Evolutionary conservation across 1,140 invertebrate genomes (phyloP).

Genomic region (Philotrypesis tridentata): DNA sequence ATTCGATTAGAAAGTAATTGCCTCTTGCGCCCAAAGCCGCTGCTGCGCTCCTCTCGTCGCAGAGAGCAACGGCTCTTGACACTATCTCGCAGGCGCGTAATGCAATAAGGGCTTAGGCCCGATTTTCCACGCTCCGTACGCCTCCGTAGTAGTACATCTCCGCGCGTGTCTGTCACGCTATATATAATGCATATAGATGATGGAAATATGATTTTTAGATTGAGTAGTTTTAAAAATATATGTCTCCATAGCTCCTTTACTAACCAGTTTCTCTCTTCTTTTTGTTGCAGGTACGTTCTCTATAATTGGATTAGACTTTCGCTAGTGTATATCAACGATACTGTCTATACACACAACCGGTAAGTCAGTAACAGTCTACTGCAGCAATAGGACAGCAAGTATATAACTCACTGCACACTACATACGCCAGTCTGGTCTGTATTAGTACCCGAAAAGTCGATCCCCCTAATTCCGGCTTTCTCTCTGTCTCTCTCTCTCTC

Average conservation of each 20-base stretch:
- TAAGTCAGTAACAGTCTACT: too few relatives aligned
- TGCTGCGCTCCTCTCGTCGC: not conserved
- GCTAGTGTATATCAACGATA: too few relatives aligned
- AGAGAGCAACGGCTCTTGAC: conserved; percentile 18
- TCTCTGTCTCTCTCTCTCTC: too few relatives aligned
- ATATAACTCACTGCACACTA: too few relatives aligned
- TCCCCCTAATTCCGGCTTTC: conserved; percentile 39
- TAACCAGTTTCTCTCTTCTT: not conserved
- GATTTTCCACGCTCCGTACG: not conserved
- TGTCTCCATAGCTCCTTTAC: too few relatives aligned
- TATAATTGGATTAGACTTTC: too few relatives aligned
- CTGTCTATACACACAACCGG: too few relatives aligned
- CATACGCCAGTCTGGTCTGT: too few relatives aligned
- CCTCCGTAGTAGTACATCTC: not conserved
- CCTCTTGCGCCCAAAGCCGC: not conserved
- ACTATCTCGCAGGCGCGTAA: not conserved
- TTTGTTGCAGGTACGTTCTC: not conserved
- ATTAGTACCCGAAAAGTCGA: conserved; percentile 17
- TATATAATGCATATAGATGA: too few relatives aligned
- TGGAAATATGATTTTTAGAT: not conserved
- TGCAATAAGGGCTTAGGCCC: conserved; percentile 26
- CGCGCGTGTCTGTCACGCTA: too few relatives aligned
- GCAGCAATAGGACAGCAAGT: too few relatives aligned
- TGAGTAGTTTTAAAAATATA: too few relatives aligned
- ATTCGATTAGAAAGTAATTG: conserved; percentile 36